Base-by-base conservation (phyloP, 2,888 invertebrate genomes). In the Athrips mouffetella region DNA sequence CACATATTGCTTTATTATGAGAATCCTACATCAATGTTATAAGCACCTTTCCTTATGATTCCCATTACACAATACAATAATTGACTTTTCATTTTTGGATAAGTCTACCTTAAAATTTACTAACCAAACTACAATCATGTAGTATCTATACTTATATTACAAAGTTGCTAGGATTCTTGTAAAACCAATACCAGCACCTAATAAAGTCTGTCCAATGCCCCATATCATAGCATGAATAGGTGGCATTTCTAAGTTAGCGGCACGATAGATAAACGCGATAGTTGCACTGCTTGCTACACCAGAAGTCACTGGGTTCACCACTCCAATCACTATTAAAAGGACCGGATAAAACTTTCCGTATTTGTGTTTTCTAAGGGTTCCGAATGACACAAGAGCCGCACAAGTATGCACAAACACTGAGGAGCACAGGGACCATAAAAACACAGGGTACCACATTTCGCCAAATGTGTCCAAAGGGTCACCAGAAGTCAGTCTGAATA, bases 371-470 rank as follows among this genome's bases (percentile, higher is more conserved):
- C 97, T 91, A 63, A 98, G 89, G 42, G 96, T 96, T 55, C 94
- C 94, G 76, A 98, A 97, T 41, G 98, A 96, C 60, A 98, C 95
- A 47, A 95, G 86, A 47, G 96, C 96, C 49, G 98, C 98, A 75
- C 97, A 94, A 46, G 93, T 94, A 81, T 98, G 98, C 59, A 98
- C 95, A 74, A 98, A 93, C 69, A 98, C 92, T 45, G 98, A 98
- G 10, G 98, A 98, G 78, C 97, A 96, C 70, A 98, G 89, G 52
- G 96, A 96, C 97, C 98, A 98, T 68, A 98, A 89, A 87, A 98
- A 98, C 76, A 98, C 94, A 74, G 97, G 95, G 81, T 97, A 98
- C 98, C 98, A 98, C 95, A 98, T 98, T 85, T 97, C 97, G 89
- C 93, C 89, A 90, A 95, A 92, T 52, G 92, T 92, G 75, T 92